phyloP scores from a whole-genome alignment of 2,113 vertebrate species.

The Spea bombifrons region DNA sequence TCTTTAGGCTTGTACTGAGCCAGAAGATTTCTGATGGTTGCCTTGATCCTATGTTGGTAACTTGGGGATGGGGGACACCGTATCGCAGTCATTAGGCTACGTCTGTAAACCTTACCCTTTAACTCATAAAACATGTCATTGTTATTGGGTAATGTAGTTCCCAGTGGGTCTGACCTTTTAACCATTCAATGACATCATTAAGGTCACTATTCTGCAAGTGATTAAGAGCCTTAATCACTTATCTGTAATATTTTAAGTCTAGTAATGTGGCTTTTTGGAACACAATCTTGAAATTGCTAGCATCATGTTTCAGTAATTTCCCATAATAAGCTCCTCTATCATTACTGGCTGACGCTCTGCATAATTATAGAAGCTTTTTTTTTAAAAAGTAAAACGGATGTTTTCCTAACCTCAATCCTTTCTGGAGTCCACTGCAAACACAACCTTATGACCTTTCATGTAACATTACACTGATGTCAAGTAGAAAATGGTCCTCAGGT shows the following conservation, averaged over 20 bases:
- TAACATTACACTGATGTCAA: background rate
- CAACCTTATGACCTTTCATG: background rate
- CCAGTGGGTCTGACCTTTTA: background rate
- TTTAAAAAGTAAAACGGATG: background rate
- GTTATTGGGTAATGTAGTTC: background rate
- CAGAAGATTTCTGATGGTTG: no score
- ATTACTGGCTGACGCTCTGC: conserved; percentile 17
- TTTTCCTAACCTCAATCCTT: conserved; percentile 24
- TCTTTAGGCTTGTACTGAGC: no score
- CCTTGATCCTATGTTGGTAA: no score
- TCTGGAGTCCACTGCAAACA: background rate
- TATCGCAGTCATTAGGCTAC: no score
- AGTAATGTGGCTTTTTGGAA: conserved; percentile 1
- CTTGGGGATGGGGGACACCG: no score
- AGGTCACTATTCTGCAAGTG: background rate
- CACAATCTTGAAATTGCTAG: background rate
- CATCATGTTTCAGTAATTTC: background rate
- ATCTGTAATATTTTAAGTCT: background rate
- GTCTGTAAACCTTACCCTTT: no score
- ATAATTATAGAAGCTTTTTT: conserved; percentile 18
- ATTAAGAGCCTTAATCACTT: background rate
- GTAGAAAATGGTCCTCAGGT: background rate
- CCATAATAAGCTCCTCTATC: conserved; percentile 8
- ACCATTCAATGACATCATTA: background rate
- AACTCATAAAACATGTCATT: no score